Base-by-base conservation (phyloP, 92 coral and sea anemone species). In the Zoanthus sociatus region DNA sequence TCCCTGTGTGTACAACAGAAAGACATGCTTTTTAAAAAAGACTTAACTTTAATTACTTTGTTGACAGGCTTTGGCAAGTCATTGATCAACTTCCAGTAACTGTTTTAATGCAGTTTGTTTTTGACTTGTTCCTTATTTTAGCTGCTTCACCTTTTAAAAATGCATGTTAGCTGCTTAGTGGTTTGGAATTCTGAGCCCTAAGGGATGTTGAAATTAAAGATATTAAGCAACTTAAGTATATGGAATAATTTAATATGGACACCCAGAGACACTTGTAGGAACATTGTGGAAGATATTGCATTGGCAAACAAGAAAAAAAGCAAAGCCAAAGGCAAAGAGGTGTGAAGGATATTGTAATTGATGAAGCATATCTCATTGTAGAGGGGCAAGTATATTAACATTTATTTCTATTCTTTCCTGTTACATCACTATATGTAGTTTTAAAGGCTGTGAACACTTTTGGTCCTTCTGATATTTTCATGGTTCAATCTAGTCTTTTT, bases 221-320 rank as follows among this genome's bases (percentile, higher is more conserved):
- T 12, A 72, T 31, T 47, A 71, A 71, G 47, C 76, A 71, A 13
- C 14, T 53, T 2, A 76, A 76, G 42, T 76, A 5, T 46, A 5
- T 46, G 12, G 31, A 50, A 47, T 37, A 31, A 14, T 72, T 31
- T 72, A 26, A 26, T 26, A 72, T 72, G 54, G 53, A 1, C 77
- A 72, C 50, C 26, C 77, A 18, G 53, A 72, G 53, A 51, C 53
- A 72, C 42, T 72, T 72, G 77, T 72, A 32, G 48, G 50, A 33
- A 33, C 32, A 12, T 72, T 72, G 77, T 15, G n/a, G 50, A 72
- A 72, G 77, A n/a, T 31, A 32, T 12, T 1, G 42, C n/a, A 30
- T 37, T 71, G 5, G 44, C 76, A 45, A 31, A 2, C 48, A 71
- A 71, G 46, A 30, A 4, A 7, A 20, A 71, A 71, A 33, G 32